Base-by-base conservation (phyloP, 2,797 vertebrate species). In the Trematomus bernacchii region DNA sequence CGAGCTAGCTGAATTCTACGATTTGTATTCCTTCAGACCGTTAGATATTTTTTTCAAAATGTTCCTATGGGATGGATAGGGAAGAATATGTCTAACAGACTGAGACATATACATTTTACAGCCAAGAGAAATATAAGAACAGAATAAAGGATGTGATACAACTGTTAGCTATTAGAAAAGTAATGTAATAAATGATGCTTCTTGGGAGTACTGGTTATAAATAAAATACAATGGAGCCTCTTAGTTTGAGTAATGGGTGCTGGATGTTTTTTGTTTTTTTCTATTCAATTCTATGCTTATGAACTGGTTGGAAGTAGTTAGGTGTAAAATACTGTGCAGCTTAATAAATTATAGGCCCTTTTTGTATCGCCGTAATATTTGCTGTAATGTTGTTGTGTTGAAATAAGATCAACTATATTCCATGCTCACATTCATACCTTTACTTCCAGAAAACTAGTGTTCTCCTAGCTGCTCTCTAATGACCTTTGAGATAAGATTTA, bases 231-330 rank as follows among this genome's bases (percentile, higher is more conserved):
- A 51, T 5, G 4, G 3, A 10, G 14, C n/a, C 52, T 61, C 6
- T 40, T 23, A 16, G 13, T 53, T 21, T 55, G 48, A 70, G 47
- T 67, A 64, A 76, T 51, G 19, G 43, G 37, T 30, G 44, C 27
- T 64, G n/a, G 19, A 58, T 62, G 51, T 57, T 61, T 18, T 16
- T 21, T 62, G 46, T 57, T 61, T 15, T 16, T 18, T 16, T 21
- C 14, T 37, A 9, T 43, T 59, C 15, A 59, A 10, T 53, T 27
- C 13, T 61, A 19, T 37, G 42, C 23, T 60, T 62, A 48, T 69
- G 47, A 51, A 58, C 23, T 60, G 50, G 59, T 8, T 68, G 40
- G n/a, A 67, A 63, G 52, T 44, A 46, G 6, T 55, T 50, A 55
- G 54, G 11, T 43, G 18, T 53, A 47, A 57, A 66, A 59, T 52